Base-by-base conservation (phyloP, 2,797 vertebrate species). In the Arnoldichthys spilopterus region DNA sequence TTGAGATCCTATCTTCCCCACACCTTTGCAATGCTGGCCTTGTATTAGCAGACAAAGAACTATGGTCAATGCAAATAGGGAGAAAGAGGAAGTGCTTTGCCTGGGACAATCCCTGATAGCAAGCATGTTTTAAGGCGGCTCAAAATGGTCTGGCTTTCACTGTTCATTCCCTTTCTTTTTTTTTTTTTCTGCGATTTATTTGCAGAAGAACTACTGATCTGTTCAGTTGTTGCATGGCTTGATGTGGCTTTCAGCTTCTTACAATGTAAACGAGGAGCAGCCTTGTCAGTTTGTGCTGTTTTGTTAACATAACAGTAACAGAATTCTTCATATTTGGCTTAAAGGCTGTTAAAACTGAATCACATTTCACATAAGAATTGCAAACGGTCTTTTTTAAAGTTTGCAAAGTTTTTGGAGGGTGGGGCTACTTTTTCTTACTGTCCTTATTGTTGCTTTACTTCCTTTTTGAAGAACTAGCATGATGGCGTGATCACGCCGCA, bases 11-110 rank as follows among this genome's bases (percentile, higher is more conserved):
- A 81, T 85, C 78, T 72, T 63, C 59, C 40, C 47, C 51, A 40
- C 22, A 68, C 24, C 77, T 79, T 49, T 34, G 16, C 43, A 47
- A 70, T 22, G n/a, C 67, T 51, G 61, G 73, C 16, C 70, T 45
- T 37, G 20, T 61, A 12, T 49, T 40, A 45, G 28, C n/a, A 16
- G 64, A 64, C 40, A n/a, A 58, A 32, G 66, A 59, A 43, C 30
- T 56, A 45, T 63, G 54, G 49, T 24, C 30, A 67, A 79, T 83
- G 84, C 76, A 85, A 85, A 85, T 85, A 63, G 2, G 59, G n/a
- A 56, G 68, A 45, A 78, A 62, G 53, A 79, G 84, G 64, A 82
- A 82, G 74, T 77, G 43, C n/a, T 18, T 16, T 22, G 47, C 49
- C 37, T 13, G 28, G 67, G 74, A 51, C 43, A 47, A 63, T 61